These are phyloP conservation scores for Tetrapedia diversipes DNA, from an alignment of 2,888 invertebrate genomes.

Conservation along the genomic window DNA sequence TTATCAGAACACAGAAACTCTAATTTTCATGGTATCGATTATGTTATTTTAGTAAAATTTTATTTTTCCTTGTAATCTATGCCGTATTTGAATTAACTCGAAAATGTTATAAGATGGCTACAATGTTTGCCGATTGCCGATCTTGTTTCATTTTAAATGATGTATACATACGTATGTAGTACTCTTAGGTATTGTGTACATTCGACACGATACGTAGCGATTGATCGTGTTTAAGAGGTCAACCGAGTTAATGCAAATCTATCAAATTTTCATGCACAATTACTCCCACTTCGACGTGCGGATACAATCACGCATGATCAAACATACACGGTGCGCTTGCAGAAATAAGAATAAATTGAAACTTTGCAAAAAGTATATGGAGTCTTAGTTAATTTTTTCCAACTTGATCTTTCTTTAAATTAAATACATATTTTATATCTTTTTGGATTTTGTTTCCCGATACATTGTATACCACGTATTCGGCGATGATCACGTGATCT, in stretches of 20 bases:
- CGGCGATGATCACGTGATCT: not conserved
- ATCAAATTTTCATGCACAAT: slow-evolving; percentile 69
- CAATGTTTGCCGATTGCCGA: not conserved
- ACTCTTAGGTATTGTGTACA: not conserved
- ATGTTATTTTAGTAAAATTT: not conserved
- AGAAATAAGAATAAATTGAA: slow-evolving; percentile 31
- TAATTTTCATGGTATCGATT: slow-evolving; percentile 4
- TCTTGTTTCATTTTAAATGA: not conserved
- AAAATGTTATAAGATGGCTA: slow-evolving; percentile 33
- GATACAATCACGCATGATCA: slow-evolving; percentile 65
- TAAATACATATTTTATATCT: not conserved
- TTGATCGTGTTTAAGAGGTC: slow-evolving; percentile 67
- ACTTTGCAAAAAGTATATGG: slow-evolving; percentile 6
- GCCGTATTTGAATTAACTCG: not conserved
- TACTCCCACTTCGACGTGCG: slow-evolving; percentile 63
- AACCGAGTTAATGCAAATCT: slow-evolving; percentile 55
- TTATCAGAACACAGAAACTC: not conserved
- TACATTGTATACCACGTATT: not conserved
- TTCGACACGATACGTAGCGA: slow-evolving; percentile 36
- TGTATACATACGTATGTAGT: not conserved
- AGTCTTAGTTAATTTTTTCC: not conserved
- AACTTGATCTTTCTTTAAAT: not conserved
- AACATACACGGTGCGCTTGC: slow-evolving; percentile 31
- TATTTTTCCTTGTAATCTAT: not conserved
- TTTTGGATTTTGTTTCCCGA: not conserved